Evolutionary conservation across 2,797 vertebrate species (phyloP), one percentile per base, ranked within the genome.

Genomic region (Forpus xanthops): DNA sequence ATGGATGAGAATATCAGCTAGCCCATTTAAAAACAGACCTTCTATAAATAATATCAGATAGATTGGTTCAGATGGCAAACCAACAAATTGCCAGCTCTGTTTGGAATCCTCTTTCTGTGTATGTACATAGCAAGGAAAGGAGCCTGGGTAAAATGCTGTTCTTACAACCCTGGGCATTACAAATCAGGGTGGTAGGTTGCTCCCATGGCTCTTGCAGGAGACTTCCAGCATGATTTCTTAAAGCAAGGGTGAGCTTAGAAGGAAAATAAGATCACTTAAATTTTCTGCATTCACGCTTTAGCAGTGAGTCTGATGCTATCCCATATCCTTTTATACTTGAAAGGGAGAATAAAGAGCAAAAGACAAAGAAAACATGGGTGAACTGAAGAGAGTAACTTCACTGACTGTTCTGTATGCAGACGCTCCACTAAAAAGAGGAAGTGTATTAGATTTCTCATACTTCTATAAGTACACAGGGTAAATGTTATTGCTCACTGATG

Each of bases 21-120:
- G 71, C 67, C 73, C 74, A 53, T 82, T 88, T 90, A 53, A 42
- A 88, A 96, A 41, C 56, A 90, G 74, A n/a, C 77, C 33, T 91
- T 88, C 91, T 97, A 95, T 95, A 96, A 96, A 96, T 96, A 96
- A 18, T 79, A 85, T 37, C 42, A 50, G 80, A 67, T 72, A 74
- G 65, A 81, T 31, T 88, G 85, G 85, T 92, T 96, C 94, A 74
- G 79, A 73, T 93, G 70, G 94, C 75, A 86, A 76, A 73, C 65
- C 87, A 92, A 19, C 50, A 73, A 81, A 81, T 86, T 91, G 91
- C 89, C 92, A 93, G 0, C 70, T 92, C 81, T 47, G 66, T 76
- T 76, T 94, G 85, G 87, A 92, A 88, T 90, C 60, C 19, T 74
- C 62, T 91, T 64, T 37, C 15, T 53, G 37, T 80, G 53, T 39